phyloP scores from a whole-genome alignment of 1,140 invertebrate species.

The Heliconius eleuchia region DNA sequence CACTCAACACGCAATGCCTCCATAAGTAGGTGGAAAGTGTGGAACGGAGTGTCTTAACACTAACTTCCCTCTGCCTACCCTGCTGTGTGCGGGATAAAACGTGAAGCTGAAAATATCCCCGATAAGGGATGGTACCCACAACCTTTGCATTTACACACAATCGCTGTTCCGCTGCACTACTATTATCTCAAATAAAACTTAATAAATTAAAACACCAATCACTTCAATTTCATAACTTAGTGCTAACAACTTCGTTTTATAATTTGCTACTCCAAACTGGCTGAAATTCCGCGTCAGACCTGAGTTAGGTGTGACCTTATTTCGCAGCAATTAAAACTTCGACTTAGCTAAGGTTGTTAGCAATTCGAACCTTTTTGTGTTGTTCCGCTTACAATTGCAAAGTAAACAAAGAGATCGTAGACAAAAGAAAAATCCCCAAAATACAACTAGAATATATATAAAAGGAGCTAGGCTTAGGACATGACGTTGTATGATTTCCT shows the following conservation, averaged over 20 bases:
- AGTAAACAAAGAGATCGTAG: constrained; percentile 65
- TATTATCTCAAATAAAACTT: not conserved
- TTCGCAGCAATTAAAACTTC: constrained; percentile 75
- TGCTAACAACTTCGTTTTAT: constrained; percentile 8
- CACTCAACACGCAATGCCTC: no score
- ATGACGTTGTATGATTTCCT: not conserved
- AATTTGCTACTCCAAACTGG: constrained; percentile 31
- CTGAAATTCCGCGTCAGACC: constrained; percentile 37
- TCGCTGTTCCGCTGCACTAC: not conserved
- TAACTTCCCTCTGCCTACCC: no score
- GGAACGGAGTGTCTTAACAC: no score
- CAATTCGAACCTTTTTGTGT: constrained; percentile 71
- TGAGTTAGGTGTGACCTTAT: constrained; percentile 64
- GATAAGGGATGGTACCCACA: no score
- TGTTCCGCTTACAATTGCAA: constrained; percentile 63
- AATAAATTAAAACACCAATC: not conserved
- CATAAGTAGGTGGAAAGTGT: no score
- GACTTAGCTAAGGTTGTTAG: constrained; percentile 65
- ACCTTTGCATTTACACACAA: no score
- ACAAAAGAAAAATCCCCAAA: constrained; percentile 52
- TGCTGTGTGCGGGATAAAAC: no score
- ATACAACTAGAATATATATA: not conserved
- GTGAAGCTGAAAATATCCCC: no score
- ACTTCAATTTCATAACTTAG: not conserved
- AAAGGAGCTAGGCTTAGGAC: not conserved